These are phyloP conservation scores for Platichthys flesus DNA, from an alignment of 2,113 vertebrate species.

Conservation along the genomic window DNA sequence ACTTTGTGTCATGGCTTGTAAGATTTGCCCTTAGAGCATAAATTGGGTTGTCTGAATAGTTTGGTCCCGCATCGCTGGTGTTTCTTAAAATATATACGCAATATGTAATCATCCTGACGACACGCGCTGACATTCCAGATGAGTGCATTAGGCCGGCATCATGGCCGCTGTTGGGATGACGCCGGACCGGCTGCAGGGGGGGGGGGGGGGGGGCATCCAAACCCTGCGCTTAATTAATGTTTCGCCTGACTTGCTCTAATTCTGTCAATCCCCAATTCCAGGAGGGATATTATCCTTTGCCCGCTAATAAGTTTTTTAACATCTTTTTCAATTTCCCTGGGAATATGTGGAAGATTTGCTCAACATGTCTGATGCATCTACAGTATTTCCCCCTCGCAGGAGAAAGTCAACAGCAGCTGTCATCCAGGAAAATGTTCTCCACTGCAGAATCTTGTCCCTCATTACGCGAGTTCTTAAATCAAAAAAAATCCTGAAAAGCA, in stretches of 20 bases:
- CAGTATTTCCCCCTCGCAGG: slow-evolving; percentile 47
- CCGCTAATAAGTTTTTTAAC: slow-evolving; percentile 79
- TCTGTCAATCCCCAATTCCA: slow-evolving; percentile 80
- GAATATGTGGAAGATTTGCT: slow-evolving; percentile 68
- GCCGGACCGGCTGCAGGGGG: slow-evolving; percentile 47
- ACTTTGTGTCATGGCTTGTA: slow-evolving; percentile 41
- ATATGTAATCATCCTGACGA: slow-evolving; percentile 20
- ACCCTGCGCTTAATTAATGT: slow-evolving; percentile 78
- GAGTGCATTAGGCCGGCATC: slow-evolving; percentile 20
- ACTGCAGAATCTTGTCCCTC: slow-evolving; percentile 8
- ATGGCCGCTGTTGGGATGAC: slow-evolving; percentile 11
- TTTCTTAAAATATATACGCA: slow-evolving; percentile 24
- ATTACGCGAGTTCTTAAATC: slow-evolving; percentile 23
- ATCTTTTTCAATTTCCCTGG: slow-evolving; percentile 70
- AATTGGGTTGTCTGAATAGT: slow-evolving; percentile 43
- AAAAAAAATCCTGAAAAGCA: slow-evolving; percentile 6
- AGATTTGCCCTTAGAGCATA: slow-evolving; percentile 30
- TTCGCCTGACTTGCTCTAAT: slow-evolving; percentile 76
- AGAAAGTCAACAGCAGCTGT: slow-evolving; percentile 46
- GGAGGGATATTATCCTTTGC: slow-evolving; percentile 76
- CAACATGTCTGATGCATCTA: slow-evolving; percentile 67
- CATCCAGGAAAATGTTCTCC: slow-evolving; percentile 11
- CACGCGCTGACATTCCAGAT: slow-evolving; percentile 43
- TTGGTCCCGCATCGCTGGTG: slow-evolving; percentile 16
- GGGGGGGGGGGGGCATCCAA: slow-evolving; percentile 52